Conservation (phyloP, 2,113 vertebrate species). For the Sminthopsis crassicaudata region DNA sequence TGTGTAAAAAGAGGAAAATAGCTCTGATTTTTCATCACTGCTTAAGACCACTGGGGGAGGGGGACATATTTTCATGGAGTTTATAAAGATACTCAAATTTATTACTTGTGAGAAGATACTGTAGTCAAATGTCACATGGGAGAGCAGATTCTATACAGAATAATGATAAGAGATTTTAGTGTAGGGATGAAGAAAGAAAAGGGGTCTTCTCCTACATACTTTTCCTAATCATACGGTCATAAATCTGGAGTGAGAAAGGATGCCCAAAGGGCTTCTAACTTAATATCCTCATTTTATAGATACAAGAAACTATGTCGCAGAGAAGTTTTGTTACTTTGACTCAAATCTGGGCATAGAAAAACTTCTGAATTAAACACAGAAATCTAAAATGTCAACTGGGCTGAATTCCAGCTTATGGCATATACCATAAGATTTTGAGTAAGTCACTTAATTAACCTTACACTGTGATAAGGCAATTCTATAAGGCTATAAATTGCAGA, state of each 20-base stretch:
- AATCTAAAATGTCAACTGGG: neutral
- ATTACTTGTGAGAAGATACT: neutral
- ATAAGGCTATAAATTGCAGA: neutral
- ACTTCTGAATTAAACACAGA: neutral
- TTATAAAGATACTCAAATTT: neutral
- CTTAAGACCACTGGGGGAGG: neutral
- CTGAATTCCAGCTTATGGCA: neutral
- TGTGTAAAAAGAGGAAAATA: conserved; percentile 16
- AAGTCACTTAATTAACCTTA: neutral
- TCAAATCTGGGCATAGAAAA: neutral
- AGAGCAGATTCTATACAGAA: neutral
- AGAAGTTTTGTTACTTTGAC: neutral
- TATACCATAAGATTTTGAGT: neutral
- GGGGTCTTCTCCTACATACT: neutral
- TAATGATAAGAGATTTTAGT: too few relatives aligned
- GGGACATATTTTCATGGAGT: neutral
- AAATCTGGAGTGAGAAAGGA: neutral
- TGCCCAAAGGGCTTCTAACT: neutral
- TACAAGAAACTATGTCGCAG: neutral
- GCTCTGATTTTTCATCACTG: conserved; percentile 1
- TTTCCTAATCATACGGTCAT: neutral
- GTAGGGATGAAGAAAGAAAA: neutral
- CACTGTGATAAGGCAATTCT: neutral
- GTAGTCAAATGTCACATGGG: neutral
- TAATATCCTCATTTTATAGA: neutral